Conservation (phyloP, 2,797 vertebrate genomes). For the Centropyge bicolor region DNA sequence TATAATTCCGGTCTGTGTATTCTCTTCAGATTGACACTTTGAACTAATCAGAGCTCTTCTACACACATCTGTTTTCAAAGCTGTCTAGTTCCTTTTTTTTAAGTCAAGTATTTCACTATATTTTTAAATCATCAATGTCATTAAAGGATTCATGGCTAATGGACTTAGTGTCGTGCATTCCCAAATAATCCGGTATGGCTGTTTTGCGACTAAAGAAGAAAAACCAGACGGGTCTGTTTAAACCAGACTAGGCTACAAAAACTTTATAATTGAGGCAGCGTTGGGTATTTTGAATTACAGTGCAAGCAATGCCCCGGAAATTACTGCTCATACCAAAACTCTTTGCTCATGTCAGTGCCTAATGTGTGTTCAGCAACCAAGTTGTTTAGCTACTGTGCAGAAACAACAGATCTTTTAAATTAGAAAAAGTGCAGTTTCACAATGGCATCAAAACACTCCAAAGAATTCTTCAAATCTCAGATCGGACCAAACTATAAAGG, state of each 20-base stretch:
- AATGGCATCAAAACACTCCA: background rate
- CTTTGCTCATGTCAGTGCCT: background rate
- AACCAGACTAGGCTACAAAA: background rate
- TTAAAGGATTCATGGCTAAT: constrained; percentile 77
- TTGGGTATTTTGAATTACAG: constrained; percentile 17
- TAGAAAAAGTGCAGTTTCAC: background rate
- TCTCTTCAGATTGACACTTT: constrained; percentile 81
- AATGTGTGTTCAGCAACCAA: background rate
- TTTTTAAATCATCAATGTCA: constrained; percentile 76
- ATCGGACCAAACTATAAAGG: background rate
- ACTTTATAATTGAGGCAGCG: background rate
- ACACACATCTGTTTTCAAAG: constrained; percentile 77
- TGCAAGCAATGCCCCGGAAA: background rate
- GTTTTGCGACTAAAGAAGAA: background rate
- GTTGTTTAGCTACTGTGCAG: background rate
- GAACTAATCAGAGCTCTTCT: constrained; percentile 80
- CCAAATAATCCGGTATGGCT: background rate
- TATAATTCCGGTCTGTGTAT: constrained; percentile 68
- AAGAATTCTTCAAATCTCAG: background rate
- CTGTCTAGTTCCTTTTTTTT: constrained; percentile 78
- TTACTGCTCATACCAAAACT: constrained; percentile 7
- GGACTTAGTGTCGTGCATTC: constrained; percentile 44
- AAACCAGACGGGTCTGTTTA: background rate
- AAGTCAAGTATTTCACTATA: constrained; percentile 70
- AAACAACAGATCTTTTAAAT: background rate